A percentile compares a stretch with the other conserved stretches of the same genome.
These are phyloP conservation scores for Ophion ventricosus DNA, from an alignment of 2,888 invertebrate genomes.

Conservation along the genomic window DNA sequence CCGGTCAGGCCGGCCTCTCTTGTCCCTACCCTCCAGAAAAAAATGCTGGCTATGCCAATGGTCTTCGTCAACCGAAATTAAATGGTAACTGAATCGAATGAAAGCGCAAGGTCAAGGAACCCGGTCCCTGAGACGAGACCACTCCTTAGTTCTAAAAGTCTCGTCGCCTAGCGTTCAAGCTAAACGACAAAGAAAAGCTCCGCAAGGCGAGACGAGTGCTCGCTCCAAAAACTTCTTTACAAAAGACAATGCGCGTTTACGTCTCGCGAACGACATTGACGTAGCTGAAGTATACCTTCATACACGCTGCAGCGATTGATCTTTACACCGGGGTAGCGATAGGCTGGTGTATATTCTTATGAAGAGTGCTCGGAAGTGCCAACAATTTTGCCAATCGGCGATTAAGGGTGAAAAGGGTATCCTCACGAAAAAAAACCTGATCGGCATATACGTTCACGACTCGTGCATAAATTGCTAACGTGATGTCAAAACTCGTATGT, in stretches of 20 bases:
- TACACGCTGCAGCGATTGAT: slow-evolving; percentile 77
- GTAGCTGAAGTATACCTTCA: slow-evolving; percentile 14
- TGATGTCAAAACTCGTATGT: not conserved
- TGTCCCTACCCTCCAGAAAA: no score
- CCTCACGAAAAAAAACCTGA: slow-evolving; percentile 31
- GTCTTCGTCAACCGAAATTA: slow-evolving; percentile 3
- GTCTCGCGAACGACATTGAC: slow-evolving; percentile 46
- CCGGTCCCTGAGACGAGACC: slow-evolving; percentile 19
- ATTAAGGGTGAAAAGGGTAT: slow-evolving; percentile 71
- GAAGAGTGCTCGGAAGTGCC: slow-evolving; percentile 67
- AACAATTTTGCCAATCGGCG: slow-evolving; percentile 73
- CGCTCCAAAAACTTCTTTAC: slow-evolving; percentile 60
- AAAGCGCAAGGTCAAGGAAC: slow-evolving; percentile 33
- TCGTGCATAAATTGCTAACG: not conserved
- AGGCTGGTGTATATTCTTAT: slow-evolving; percentile 31
- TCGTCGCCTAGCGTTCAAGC: slow-evolving; percentile 56
- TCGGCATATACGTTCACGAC: slow-evolving; percentile 9
- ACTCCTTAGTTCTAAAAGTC: slow-evolving; percentile 37
- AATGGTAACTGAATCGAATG: not conserved
- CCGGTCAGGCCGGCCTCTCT: no score
- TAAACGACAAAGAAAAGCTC: slow-evolving; percentile 66
- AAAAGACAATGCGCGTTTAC: slow-evolving; percentile 74
- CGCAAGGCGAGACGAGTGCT: slow-evolving; percentile 53
- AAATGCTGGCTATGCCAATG: no score
- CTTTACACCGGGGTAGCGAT: slow-evolving; percentile 68